Conservation (phyloP, 2,888 invertebrate species). For the Liodrosophila aerea region DNA sequence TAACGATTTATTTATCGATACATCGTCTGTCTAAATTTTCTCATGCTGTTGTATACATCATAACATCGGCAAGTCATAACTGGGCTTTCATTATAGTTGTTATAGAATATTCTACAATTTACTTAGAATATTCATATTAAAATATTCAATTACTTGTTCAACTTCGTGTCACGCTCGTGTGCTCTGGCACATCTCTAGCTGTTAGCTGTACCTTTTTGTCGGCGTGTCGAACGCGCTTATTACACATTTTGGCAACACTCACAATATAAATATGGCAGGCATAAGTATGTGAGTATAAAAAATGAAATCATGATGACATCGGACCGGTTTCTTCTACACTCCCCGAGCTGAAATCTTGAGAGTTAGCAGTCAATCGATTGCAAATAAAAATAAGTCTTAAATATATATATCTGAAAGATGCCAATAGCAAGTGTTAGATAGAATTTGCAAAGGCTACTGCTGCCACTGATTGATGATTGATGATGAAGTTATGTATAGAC, state of each 20-base stretch:
- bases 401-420: constrained; percentile 16
- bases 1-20: no score
- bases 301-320: constrained; percentile 69
- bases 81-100: no score
- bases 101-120: no score
- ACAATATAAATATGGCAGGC: constrained; percentile 39
- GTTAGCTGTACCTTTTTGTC: background rate
- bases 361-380: constrained; percentile 44
- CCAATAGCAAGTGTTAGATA: constrained; percentile 30
- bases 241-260: constrained; percentile 59
- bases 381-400: constrained; percentile 13
- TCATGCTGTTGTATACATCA: no score
- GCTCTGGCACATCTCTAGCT: background rate
- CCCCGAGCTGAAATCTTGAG: constrained; percentile 11
- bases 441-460: constrained; percentile 24
- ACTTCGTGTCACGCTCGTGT: constrained; percentile 4
- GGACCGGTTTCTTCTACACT: constrained; percentile 54
- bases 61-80: no score
- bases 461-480: constrained; percentile 21
- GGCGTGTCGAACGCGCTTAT: constrained; percentile 15
- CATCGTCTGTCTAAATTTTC: no score
- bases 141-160: no score
- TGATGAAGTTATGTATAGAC: constrained; percentile 29
- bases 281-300: constrained; percentile 40
- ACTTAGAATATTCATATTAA: no score